Percentiles rank a stretch among this genome's conserved stretches.
Conservation (phyloP, 2,888 invertebrate genomes). For the Sipha maydis region DNA sequence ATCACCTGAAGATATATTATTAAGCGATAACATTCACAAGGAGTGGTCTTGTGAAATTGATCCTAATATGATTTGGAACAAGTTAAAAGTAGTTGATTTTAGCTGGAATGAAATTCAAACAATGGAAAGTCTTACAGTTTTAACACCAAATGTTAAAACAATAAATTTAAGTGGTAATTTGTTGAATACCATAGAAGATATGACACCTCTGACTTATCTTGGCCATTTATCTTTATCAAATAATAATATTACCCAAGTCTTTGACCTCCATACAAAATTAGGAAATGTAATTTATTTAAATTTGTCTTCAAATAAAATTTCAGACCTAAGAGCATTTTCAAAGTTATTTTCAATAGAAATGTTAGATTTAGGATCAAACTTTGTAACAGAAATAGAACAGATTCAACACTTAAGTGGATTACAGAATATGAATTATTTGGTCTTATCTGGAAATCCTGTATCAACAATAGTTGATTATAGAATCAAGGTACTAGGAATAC, state of each 20-base stretch:
- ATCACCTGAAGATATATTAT: conserved; percentile 80
- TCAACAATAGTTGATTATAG: conserved; percentile 89
- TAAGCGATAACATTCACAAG: conserved; percentile 87
- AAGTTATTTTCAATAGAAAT: conserved; percentile 87
- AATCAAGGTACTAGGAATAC: conserved; percentile 87
- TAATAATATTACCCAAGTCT: conserved; percentile 79
- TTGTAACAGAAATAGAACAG: conserved; percentile 82
- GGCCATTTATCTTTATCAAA: conserved; percentile 81
- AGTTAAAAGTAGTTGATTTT: conserved; percentile 78
- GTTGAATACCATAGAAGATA: conserved; percentile 78
- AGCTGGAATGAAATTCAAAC: conserved; percentile 79
- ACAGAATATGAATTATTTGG: conserved; percentile 87
- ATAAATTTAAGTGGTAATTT: conserved; percentile 83
- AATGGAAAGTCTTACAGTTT: conserved; percentile 83
- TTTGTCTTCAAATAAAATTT: conserved; percentile 85
- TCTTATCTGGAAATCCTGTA: conserved; percentile 89
- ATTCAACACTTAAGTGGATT: conserved; percentile 82
- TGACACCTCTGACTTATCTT: conserved; percentile 82
- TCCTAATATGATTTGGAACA: conserved; percentile 65
- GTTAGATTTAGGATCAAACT: conserved; percentile 88
- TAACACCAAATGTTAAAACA: conserved; percentile 78
- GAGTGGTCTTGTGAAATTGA: conserved; percentile 68
- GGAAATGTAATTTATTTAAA: conserved; percentile 89
- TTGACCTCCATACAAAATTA: conserved; percentile 84
- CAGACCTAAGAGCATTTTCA: conserved; percentile 77